Base-by-base conservation (phyloP, 1,140 invertebrate species). In the Gryllus bimaculatus region DNA sequence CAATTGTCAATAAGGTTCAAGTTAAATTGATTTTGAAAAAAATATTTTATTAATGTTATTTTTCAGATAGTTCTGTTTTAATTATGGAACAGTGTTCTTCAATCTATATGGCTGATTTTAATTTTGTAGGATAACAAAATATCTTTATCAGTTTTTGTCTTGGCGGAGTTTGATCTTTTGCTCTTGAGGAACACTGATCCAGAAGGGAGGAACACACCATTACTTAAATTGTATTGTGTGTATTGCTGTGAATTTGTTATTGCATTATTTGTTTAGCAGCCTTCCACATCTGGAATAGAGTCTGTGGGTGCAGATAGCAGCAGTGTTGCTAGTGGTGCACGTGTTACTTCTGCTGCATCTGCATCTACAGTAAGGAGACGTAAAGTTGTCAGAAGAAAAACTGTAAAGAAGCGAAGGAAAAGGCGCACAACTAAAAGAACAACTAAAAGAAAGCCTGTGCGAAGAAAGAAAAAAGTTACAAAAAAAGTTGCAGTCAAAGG, bases 231-330 rank as follows among this genome's bases (percentile, higher is more conserved):
- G 10, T 66, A 7, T 66, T 66, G 54, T 66, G 54, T 10, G 54
- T 66, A 66, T 66, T 66, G 54, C 54, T 66, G 54, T 66, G 54
- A 66, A 66, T 66, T 66, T 66, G 10, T 66, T 66, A 66, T 66
- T 66, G 54, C 54, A 66, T 66, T 66, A 66, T 66, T 66, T 66
- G 54, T 79, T 39, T 75, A 87, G 81, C 88, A 88, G 8, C 89
- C 88, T 8, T 88, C 89, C 39, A 89, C 89, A n/a, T 87, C 85
- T 26, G 88, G 87, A 15, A 82, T 86, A 39, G 84, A 85, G 48
- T 78, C 80, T 49, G 73, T 49, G 77, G 79, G 49, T 48, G 75
- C 74, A n/a, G 66, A 77, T 15, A 77, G 75, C 39, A 77, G 18
- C 39, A 78, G 77, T 73, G 74, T 49, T 48, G 8, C 20, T 48